These are phyloP conservation scores for Hypotaenidia okinawae DNA, from an alignment of 2,797 vertebrate species.

Conservation along the genomic window DNA sequence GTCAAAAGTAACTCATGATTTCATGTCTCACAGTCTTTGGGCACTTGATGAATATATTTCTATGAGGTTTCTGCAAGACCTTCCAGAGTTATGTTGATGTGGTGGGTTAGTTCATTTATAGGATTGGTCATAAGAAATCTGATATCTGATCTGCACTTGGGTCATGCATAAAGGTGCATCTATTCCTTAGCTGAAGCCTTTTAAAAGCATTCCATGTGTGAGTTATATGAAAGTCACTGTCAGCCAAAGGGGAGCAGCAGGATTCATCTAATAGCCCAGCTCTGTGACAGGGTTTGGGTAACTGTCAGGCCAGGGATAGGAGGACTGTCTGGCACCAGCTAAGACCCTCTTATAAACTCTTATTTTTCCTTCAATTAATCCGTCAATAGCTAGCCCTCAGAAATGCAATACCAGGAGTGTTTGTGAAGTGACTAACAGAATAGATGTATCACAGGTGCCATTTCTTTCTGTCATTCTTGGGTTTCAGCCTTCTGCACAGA, in stretches of 20 bases:
- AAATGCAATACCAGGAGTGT: conserved; percentile 8
- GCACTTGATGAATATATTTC: background rate
- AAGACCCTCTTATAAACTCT: background rate
- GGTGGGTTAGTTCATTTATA: background rate
- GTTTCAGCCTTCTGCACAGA: background rate
- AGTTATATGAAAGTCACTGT: background rate
- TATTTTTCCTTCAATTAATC: conserved; percentile 46
- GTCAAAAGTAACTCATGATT: background rate
- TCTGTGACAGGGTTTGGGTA: background rate
- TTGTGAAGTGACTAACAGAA: background rate
- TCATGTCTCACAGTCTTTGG: background rate
- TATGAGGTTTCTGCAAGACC: background rate
- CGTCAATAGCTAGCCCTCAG: background rate
- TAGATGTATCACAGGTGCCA: background rate
- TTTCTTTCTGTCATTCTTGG: conserved; percentile 1
- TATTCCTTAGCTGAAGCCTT: conserved; percentile 12
- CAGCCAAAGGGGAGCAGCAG: conserved; percentile 6
- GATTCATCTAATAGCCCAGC: background rate
- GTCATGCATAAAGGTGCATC: background rate
- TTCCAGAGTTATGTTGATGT: background rate
- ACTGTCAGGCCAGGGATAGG: background rate
- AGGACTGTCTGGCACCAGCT: conserved; percentile 26
- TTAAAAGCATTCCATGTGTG: conserved; percentile 21
- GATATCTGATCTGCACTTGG: conserved; percentile 16
- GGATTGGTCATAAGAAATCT: background rate